Evolutionary conservation across 2,797 vertebrate genomes (phyloP).

Genomic region (Acanthurus leucopareius): DNA sequence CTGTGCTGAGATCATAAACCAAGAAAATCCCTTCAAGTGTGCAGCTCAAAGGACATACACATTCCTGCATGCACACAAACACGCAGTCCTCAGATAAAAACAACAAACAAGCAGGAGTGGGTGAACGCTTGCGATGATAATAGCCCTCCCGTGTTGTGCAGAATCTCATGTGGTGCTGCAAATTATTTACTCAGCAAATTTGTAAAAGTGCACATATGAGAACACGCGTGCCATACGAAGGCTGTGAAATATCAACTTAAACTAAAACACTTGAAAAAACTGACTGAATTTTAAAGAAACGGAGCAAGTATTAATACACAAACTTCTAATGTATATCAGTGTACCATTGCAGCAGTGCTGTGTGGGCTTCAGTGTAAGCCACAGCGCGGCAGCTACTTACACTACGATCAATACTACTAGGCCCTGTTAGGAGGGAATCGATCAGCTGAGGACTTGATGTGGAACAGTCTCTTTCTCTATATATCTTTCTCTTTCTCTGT

Average conservation of each 20-base stretch:
- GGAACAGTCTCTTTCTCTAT: constrained; percentile 71
- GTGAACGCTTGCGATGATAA: constrained; percentile 55
- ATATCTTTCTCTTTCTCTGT: constrained; percentile 51
- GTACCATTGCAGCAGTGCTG: constrained; percentile 50
- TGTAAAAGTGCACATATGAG: constrained; percentile 34
- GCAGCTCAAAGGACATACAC: constrained; percentile 38
- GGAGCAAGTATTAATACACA: constrained; percentile 27
- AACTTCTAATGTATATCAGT: constrained; percentile 38
- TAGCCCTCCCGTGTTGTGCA: constrained; percentile 15
- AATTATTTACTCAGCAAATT: constrained; percentile 57
- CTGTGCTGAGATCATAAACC: constrained; percentile 67
- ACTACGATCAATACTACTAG: constrained; percentile 80
- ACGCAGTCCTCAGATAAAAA: constrained; percentile 42
- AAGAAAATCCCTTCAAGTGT: constrained; percentile 64
- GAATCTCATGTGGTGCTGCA: constrained; percentile 36
- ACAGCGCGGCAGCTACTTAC: constrained; percentile 79
- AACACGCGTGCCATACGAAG: not conserved
- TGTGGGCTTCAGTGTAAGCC: constrained; percentile 71
- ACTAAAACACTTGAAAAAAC: constrained; percentile 15
- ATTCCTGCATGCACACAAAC: not conserved
- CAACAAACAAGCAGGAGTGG: constrained; percentile 45
- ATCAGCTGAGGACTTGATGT: constrained; percentile 81
- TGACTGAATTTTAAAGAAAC: constrained; percentile 2
- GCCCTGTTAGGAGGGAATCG: constrained; percentile 79
- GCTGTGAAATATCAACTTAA: constrained; percentile 21